Evolutionary conservation across 2,113 vertebrate genomes (phyloP).

Genomic region (Tragulus kanchil): DNA sequence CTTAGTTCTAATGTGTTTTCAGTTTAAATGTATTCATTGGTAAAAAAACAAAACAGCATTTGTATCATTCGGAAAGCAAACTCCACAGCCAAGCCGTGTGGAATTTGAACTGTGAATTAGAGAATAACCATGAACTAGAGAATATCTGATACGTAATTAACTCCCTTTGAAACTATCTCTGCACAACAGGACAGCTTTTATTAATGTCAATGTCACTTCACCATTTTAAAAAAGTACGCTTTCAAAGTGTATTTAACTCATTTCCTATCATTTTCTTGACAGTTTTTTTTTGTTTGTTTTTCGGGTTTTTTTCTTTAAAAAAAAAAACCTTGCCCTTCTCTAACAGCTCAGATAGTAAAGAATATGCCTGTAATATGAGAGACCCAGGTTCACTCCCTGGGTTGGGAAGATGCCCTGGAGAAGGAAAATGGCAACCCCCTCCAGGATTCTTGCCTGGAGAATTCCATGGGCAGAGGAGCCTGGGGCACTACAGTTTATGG

Average conservation of each 20-base stretch:
- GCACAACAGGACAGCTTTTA: background rate
- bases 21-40: constrained; percentile 47
- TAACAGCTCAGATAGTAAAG: background rate
- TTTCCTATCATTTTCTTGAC: background rate
- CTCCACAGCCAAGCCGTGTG: background rate
- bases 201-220: background rate
- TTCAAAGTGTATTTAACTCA: background rate
- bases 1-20: constrained; percentile 18
- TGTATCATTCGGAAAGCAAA: background rate
- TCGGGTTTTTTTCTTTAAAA: background rate
- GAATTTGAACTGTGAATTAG: constrained; percentile 18
- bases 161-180: background rate
- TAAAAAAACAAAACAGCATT: constrained; percentile 56
- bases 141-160: background rate
- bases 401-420: background rate
- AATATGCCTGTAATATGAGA: background rate
- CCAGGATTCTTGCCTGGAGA: background rate
- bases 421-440: background rate
- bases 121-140: constrained; percentile 23
- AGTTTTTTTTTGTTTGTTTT: constrained; percentile 26
- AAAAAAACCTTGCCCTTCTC: background rate
- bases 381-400: background rate
- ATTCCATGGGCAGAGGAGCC: background rate
- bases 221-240: constrained; percentile 9
- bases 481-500: background rate